These are phyloP conservation scores for Hydrocynus forskahlii DNA, from an alignment of 2,797 vertebrate genomes.

Conservation along the genomic window DNA sequence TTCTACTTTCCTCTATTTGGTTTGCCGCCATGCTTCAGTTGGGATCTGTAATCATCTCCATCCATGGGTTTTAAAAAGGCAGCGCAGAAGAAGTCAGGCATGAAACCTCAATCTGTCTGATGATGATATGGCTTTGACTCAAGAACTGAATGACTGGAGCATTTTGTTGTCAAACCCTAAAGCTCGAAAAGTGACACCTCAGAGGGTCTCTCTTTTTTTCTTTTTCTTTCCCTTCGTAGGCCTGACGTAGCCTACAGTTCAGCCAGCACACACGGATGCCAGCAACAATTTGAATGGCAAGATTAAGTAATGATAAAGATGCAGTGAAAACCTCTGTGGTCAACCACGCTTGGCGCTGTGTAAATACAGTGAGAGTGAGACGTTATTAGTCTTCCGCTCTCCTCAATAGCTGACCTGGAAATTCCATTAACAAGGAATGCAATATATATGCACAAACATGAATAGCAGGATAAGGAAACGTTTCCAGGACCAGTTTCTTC, in stretches of 20 bases:
- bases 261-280: background rate
- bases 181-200: background rate
- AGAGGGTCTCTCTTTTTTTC: background rate
- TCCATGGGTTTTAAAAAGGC: background rate
- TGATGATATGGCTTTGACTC: background rate
- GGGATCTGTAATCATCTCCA: constrained; percentile 7
- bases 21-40: constrained; percentile 1
- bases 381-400: background rate
- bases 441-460: no score
- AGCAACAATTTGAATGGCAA: background rate
- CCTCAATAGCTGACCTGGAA: background rate
- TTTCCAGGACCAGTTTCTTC: no score
- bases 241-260: background rate
- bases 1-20: constrained; percentile 26
- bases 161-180: background rate
- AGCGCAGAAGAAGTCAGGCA: background rate
- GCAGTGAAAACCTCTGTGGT: background rate
- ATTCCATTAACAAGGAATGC: background rate
- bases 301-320: background rate
- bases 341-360: background rate
- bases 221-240: background rate
- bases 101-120: constrained; percentile 21
- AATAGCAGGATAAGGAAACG: no score
- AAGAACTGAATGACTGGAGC: background rate
- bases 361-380: background rate